Evolutionary conservation across 1,140 invertebrate genomes (phyloP).

Genomic region (Bombus balteatus): DNA sequence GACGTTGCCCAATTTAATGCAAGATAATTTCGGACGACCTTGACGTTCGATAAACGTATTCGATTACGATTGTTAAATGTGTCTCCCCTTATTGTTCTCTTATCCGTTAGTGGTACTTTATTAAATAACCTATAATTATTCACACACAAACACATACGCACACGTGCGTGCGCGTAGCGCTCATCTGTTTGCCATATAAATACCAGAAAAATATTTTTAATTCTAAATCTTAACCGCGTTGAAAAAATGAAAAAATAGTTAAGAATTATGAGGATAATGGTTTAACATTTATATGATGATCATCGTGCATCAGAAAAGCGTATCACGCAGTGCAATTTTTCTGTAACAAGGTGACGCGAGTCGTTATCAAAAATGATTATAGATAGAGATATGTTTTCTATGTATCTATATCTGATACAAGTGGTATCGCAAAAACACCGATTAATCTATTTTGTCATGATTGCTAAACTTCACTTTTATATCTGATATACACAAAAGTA

Average conservation of each 20-base stretch:
- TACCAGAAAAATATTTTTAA: no score
- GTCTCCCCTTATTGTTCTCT: not conserved
- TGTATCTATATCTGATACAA: not conserved
- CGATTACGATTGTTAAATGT: not conserved
- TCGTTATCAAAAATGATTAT: not conserved
- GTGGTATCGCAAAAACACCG: not conserved
- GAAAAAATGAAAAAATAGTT: not conserved
- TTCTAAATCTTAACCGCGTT: no score
- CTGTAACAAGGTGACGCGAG: not conserved
- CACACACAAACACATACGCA: not conserved
- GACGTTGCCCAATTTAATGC: not conserved
- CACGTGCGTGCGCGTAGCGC: no score
- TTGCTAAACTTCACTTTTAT: not conserved
- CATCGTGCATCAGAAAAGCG: not conserved
- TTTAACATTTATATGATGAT: not conserved
- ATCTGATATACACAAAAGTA: not conserved
- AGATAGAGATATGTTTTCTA: not conserved
- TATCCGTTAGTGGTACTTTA: not conserved
- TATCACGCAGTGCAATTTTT: not conserved
- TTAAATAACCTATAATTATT: not conserved
- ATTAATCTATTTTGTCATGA: not conserved
- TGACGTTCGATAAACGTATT: constrained; percentile 22
- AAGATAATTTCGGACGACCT: not conserved
- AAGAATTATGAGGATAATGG: not conserved
- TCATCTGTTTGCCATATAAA: no score